Conservation (phyloP, 2,113 vertebrate genomes). For the Chamaetylas fuelleborni region DNA sequence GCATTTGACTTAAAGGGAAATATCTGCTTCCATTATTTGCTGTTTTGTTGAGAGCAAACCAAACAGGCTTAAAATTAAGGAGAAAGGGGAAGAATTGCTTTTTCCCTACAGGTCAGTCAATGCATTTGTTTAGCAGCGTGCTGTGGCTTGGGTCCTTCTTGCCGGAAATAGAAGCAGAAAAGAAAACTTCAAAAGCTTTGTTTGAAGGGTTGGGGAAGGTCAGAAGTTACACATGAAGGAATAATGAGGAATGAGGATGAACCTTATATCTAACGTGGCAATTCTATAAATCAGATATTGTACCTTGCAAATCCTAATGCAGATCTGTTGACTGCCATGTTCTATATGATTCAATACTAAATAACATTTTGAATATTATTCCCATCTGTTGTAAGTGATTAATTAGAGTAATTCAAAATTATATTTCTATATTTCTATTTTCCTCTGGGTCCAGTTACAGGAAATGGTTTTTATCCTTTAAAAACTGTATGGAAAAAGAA, state of each 20-base stretch:
- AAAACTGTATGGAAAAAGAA: neutral
- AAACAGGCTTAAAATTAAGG: neutral
- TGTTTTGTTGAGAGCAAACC: neutral
- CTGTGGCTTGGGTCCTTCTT: neutral
- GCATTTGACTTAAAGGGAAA: neutral
- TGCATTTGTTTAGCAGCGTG: neutral
- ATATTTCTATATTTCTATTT: neutral
- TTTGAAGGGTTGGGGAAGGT: neutral
- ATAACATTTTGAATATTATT: neutral
- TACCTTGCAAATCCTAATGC: neutral
- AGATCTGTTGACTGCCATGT: neutral
- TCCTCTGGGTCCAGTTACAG: neutral
- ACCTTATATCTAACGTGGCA: neutral
- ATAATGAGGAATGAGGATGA: neutral
- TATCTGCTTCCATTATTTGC: fast-evolving
- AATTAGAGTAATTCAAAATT: neutral
- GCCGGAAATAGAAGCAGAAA: neutral
- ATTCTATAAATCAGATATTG: neutral
- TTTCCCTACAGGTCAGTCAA: neutral
- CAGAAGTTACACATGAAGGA: neutral
- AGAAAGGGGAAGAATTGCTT: neutral
- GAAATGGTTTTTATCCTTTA: neutral
- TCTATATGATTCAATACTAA: neutral
- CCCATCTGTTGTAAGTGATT: neutral
- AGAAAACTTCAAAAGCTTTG: neutral